phyloP scores from a whole-genome alignment of 2,113 vertebrate genomes.

The Mugil cephalus region DNA sequence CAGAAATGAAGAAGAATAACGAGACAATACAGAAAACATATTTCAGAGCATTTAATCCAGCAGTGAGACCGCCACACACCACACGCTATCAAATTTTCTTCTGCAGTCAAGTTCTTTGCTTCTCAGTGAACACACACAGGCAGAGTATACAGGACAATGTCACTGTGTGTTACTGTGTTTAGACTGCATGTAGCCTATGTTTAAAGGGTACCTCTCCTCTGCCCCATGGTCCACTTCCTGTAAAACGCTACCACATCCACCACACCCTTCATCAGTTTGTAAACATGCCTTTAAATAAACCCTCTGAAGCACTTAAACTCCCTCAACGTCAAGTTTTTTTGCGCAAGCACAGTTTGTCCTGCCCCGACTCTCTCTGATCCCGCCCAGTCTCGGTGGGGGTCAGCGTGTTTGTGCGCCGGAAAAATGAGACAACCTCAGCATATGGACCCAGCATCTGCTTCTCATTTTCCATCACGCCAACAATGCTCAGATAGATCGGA shows the following conservation, averaged over 20 bases:
- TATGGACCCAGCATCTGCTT: slow-evolving; percentile 79
- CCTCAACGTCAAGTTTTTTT: slow-evolving; percentile 38
- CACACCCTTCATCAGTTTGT: slow-evolving; percentile 61
- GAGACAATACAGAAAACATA: background rate
- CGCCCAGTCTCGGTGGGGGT: slow-evolving; percentile 53
- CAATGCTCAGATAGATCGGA: slow-evolving; percentile 73
- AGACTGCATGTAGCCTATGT: slow-evolving; percentile 30
- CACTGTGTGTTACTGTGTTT: slow-evolving; percentile 38
- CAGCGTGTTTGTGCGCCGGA: slow-evolving; percentile 59
- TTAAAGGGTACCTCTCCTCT: slow-evolving; percentile 47
- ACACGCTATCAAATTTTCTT: background rate
- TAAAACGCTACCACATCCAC: slow-evolving; percentile 53
- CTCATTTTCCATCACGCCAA: slow-evolving; percentile 70
- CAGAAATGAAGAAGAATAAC: slow-evolving; percentile 13
- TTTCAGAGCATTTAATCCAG: background rate
- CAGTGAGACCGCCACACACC: slow-evolving; percentile 1
- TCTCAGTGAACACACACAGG: background rate
- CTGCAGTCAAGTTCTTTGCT: no score
- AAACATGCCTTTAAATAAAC: slow-evolving; percentile 60
- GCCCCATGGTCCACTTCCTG: slow-evolving; percentile 56
- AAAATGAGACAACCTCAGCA: slow-evolving; percentile 48
- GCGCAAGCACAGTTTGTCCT: slow-evolving; percentile 15
- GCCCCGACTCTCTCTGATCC: slow-evolving; percentile 37
- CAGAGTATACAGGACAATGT: background rate
- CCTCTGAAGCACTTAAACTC: slow-evolving; percentile 45